Evolutionary conservation across 2,113 vertebrate genomes (phyloP), one percentile per base, ranked within the genome.

Genomic region (Lontra canadensis): DNA sequence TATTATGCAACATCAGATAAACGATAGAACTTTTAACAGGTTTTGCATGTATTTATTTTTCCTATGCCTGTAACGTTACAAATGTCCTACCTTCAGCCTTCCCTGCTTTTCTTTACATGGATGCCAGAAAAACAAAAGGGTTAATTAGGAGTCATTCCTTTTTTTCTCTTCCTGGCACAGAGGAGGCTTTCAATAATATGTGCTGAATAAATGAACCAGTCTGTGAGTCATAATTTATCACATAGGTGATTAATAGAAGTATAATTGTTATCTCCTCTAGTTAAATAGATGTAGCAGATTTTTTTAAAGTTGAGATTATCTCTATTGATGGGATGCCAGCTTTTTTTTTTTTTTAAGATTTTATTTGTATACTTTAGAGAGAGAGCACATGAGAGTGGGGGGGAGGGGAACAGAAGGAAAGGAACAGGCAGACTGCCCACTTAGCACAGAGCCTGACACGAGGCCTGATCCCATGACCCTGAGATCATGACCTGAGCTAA

Each of bases 211-310:
- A 59, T 78, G 82, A 82, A 59, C n/a, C 39, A 73, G 34, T 52
- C 26, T 63, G 34, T 44, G 88, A 94, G 36, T 92, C 92, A 34
- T 59, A 39, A 80, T 90, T 78, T 95, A 74, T 90, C 67, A 79
- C 69, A 44, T 29, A 82, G 39, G 55, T 44, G 21, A 44, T 93
- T 95, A n/a, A 7, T 82, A 29, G 57, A 78, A 47, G 18, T 74
- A 1, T 73, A 67, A 59, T 88, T 88, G 74, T 95, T 88, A 61
- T 65, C 44, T 71, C 61, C 29, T 85, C 9, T 71, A 65, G 23
- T 74, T 92, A 86, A 89, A 49, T 55, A 91, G 86, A 67, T 79
- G 31, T 21, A 59, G 36, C 39, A 93, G 36, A 36, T 34, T 52
- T 90, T 61, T 91, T 83, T 34, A 31, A 91, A 93, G 52, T 69